These are phyloP conservation scores for Acholoe squamosa DNA, from an alignment of 2,888 invertebrate genomes.

Conservation along the genomic window DNA sequence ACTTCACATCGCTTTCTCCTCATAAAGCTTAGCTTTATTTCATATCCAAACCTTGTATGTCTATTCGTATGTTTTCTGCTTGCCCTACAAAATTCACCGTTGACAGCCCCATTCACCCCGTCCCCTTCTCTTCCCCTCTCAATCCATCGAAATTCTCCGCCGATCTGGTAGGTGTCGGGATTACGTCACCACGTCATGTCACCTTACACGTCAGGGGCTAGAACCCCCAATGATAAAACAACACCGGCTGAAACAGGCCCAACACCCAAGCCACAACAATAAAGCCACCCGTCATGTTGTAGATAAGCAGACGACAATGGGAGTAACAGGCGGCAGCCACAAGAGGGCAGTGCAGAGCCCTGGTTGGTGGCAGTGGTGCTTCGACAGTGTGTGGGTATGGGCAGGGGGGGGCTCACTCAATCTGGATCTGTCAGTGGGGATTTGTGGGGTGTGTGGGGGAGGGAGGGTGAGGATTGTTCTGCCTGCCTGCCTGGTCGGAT, in stretches of 20 bases:
- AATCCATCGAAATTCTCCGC: background rate
- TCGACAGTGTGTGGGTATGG: background rate
- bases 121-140: too few species aligned
- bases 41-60: too few species aligned
- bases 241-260: slow-evolving; percentile 40
- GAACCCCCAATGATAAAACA: slow-evolving; percentile 28
- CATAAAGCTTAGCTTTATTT: too few species aligned
- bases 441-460: background rate
- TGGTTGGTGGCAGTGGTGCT: background rate
- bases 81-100: background rate
- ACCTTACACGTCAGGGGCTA: slow-evolving; percentile 39
- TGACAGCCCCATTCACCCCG: too few species aligned
- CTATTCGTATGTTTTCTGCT: too few species aligned
- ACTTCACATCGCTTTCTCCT: too few species aligned
- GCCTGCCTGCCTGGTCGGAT: slow-evolving; percentile 38
- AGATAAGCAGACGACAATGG: slow-evolving; percentile 9
- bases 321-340: background rate
- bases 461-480: slow-evolving; percentile 32
- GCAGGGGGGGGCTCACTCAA: background rate
- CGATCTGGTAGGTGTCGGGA: background rate
- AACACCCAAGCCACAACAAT: background rate
- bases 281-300: background rate
- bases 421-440: slow-evolving; percentile 22
- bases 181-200: slow-evolving; percentile 29
- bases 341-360: background rate